A percentile compares a stretch with the other conserved stretches of the same genome.
Evolutionary conservation across 2,113 vertebrate species (phyloP).

Genomic region (Grammomys dolichurus): DNA sequence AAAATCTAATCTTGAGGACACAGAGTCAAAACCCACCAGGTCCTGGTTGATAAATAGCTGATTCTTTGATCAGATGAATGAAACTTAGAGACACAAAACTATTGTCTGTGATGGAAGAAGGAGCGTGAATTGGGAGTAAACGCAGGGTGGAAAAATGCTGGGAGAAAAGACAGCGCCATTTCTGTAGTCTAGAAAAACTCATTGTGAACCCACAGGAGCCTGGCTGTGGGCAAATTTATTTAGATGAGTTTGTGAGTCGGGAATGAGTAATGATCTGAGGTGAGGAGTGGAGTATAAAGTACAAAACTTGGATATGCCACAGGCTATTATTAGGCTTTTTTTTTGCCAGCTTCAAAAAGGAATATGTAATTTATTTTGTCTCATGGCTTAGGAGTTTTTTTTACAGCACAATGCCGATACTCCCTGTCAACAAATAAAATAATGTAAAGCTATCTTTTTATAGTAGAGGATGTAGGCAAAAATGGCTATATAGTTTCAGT

Average conservation of each 20-base stretch:
- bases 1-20: conserved; percentile 52
- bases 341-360: conserved; percentile 15
- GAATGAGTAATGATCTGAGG: neutral
- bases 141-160: neutral
- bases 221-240: neutral
- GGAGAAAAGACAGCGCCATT: neutral
- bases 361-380: conserved; percentile 20
- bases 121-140: neutral
- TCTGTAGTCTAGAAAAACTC: neutral
- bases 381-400: conserved; percentile 18
- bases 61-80: conserved; percentile 61
- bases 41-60: conserved; percentile 61
- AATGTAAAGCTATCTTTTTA: neutral
- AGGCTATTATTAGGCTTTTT: conserved; percentile 7
- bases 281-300: neutral
- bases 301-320: conserved; percentile 19
- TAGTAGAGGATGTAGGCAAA: neutral
- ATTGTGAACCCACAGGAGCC: neutral
- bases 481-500: neutral
- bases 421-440: conserved; percentile 28
- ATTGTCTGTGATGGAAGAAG: neutral
- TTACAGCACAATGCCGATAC: conserved; percentile 24
- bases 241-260: conserved; percentile 3
- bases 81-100: conserved; percentile 56
- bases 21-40: neutral